phyloP scores from a whole-genome alignment of 35 echinoderm and acorn worm genomes.

The Apostichopus parvimensis region DNA sequence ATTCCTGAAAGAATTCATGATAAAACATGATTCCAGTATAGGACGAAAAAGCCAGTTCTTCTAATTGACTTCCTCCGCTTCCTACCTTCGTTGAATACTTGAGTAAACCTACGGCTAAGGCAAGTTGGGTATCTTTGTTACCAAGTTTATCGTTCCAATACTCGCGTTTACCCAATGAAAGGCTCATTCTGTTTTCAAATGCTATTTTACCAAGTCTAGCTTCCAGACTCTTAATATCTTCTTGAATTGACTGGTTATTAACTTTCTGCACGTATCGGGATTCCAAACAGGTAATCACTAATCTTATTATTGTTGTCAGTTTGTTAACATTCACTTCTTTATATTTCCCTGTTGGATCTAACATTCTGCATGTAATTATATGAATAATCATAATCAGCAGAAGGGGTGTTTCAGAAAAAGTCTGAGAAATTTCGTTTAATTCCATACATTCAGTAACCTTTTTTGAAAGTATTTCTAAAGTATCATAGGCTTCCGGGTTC shows the following conservation, averaged over 20 bases:
- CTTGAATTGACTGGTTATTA: not conserved
- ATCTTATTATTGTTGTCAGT: slow-evolving; percentile 3
- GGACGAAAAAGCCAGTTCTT: slow-evolving; percentile 14
- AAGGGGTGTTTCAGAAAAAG: slow-evolving; percentile 7
- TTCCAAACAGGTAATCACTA: slow-evolving; percentile 24
- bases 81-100: not conserved
- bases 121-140: not conserved
- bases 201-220: not conserved
- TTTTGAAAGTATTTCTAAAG: not conserved
- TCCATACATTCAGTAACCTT: not conserved
- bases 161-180: not conserved
- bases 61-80: not conserved
- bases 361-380: not conserved
- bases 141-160: not conserved
- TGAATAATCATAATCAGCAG: slow-evolving; percentile 42
- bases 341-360: not conserved
- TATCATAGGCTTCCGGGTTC: too few species aligned
- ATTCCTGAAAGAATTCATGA: slow-evolving; percentile 35
- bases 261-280: slow-evolving; percentile 35
- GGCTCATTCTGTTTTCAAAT: not conserved
- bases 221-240: not conserved
- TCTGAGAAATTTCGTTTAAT: not conserved
- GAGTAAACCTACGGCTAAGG: slow-evolving; percentile 11
- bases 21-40: slow-evolving; percentile 17
- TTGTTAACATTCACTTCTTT: slow-evolving; percentile 12